Evolutionary conservation across 1,140 invertebrate species (phyloP), one percentile per base, ranked within the genome.

Genomic region (Caerostris darwini): DNA sequence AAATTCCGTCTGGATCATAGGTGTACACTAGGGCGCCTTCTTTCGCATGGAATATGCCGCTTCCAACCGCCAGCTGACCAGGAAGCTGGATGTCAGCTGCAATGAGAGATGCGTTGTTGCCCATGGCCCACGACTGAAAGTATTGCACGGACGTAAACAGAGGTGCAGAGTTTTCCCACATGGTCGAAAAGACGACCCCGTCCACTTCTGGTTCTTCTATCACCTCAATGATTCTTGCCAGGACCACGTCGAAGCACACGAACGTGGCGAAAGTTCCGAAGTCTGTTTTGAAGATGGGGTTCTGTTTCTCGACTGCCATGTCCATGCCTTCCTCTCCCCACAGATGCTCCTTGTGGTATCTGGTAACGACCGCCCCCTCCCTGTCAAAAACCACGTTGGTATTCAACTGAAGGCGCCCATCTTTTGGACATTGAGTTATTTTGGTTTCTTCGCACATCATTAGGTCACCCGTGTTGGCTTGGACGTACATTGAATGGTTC

Each of bases 341-440:
- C 0, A 98, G 95, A 96, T 98, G 97, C 19, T 97, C 97, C 95
- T 98, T 98, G 19, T 98, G 97, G 95, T 98, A 98, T 71, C 97
- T 97, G 5, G 96, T 96, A 3, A 97, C 95, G 3, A 97, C 95
- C 10, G 92, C 95, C 12, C 98, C 98, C 3, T 96, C 95, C 90
- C 97, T 96, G 95, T 97, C 97, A 95, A 98, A 98, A 1, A 97
- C 98, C 0, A 98, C 96, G 95, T 98, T 97, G 0, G 97, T 98
- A 95, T 98, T 98, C 95, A 97, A 98, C 53, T 97, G 96, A 86
- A 96, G 96, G 8, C 95, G 94, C 3, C 96, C 96, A 86, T 97
- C 96, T 0, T 59, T 53, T 0, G 96, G 94, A 94, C 96, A 96
- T 3, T 81, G 34, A 5, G 61, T 10, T 7, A 56, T 5, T 8